These are phyloP conservation scores for Scaptomyza tumidula DNA, from an alignment of 2,888 invertebrate species.

Conservation along the genomic window DNA sequence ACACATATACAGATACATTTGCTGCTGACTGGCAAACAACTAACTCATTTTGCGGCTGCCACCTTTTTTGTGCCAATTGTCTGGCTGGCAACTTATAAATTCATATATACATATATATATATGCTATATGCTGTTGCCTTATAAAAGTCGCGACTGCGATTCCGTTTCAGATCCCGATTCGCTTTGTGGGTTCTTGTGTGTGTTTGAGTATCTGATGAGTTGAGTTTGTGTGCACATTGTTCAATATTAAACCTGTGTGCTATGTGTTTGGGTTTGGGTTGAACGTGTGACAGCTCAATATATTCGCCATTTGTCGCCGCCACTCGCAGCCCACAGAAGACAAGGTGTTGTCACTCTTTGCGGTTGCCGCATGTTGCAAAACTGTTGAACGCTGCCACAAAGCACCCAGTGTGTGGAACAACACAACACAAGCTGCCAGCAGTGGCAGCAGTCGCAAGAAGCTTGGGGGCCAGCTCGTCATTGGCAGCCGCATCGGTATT, in stretches of 20 bases:
- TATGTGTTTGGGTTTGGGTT: slow-evolving; percentile 36
- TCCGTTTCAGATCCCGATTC: slow-evolving; percentile 57
- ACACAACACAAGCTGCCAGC: neutral
- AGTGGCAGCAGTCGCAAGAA: neutral
- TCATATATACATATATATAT: slow-evolving; percentile 8
- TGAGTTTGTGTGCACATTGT: slow-evolving; percentile 67
- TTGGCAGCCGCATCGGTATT: slow-evolving; percentile 30
- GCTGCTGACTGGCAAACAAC: slow-evolving; percentile 65
- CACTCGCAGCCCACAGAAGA: slow-evolving; percentile 46
- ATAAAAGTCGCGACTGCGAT: slow-evolving; percentile 54
- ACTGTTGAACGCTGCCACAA: slow-evolving; percentile 67
- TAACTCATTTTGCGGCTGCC: slow-evolving; percentile 77
- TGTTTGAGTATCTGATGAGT: slow-evolving; percentile 41
- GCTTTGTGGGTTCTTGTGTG: slow-evolving; percentile 1
- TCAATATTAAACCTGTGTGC: slow-evolving; percentile 57
- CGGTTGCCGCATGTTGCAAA: slow-evolving; percentile 71
- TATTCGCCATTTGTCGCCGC: slow-evolving; percentile 79
- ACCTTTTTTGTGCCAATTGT: slow-evolving; percentile 74
- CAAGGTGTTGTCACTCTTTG: slow-evolving; percentile 48
- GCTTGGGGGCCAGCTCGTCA: slow-evolving; percentile 19
- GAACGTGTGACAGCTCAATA: slow-evolving; percentile 76
- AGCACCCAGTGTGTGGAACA: slow-evolving; percentile 5
- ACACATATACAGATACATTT: slow-evolving; percentile 3
- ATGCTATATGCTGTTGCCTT: neutral
- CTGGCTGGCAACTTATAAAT: slow-evolving; percentile 43